phyloP scores from a whole-genome alignment of 2,113 vertebrate genomes.

The Ursus arctos region DNA sequence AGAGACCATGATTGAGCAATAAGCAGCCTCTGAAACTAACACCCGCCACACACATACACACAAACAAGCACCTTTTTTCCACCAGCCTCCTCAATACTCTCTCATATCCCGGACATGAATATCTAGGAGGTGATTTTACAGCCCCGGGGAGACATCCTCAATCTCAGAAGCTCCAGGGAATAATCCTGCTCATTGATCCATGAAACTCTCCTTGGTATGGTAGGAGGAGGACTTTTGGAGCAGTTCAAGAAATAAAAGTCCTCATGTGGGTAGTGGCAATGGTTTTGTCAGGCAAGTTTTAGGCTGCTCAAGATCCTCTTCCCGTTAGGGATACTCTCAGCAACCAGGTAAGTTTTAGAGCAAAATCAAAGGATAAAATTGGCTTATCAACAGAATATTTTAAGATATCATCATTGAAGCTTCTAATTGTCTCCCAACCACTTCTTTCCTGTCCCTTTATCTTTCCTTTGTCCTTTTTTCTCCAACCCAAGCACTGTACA shows the following conservation, averaged over 20 bases:
- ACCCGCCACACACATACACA: background rate
- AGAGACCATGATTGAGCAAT: background rate
- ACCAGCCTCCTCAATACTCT: background rate
- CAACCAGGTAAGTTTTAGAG: constrained; percentile 53
- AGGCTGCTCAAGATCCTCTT: background rate
- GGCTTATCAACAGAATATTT: background rate
- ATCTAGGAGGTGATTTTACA: background rate
- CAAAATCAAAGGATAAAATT: background rate
- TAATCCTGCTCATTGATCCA: background rate
- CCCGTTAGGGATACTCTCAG: background rate
- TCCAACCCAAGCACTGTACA: fast-evolving
- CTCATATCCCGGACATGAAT: background rate
- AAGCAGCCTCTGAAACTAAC: background rate
- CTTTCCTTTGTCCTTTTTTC: background rate
- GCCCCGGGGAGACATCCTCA: background rate
- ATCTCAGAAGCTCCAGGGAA: background rate
- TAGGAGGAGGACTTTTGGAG: background rate
- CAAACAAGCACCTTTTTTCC: background rate
- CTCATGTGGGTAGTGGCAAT: background rate
- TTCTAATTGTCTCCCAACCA: background rate
- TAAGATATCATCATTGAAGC: background rate
- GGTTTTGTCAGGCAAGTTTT: background rate
- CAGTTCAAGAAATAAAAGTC: constrained; percentile 43
- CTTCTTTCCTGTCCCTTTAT: background rate
- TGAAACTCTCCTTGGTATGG: background rate